Evolutionary conservation across 2,888 invertebrate species (phyloP).

Genomic region (Chrysina gloriosa): DNA sequence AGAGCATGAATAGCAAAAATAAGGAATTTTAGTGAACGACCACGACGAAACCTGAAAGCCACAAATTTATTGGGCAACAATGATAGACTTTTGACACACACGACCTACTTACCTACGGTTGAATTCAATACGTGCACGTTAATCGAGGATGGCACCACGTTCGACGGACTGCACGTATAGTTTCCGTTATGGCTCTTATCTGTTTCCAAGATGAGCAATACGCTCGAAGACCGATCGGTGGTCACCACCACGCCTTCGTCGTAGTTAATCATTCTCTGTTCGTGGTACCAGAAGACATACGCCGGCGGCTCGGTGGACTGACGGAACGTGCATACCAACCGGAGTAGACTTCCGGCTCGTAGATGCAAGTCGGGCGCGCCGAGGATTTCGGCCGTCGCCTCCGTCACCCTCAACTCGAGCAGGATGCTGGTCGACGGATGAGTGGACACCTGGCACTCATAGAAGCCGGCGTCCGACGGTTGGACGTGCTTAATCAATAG

Average conservation of each 20-base stretch:
- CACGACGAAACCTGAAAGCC: too few species aligned
- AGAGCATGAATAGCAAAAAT: too few species aligned
- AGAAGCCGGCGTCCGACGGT: constrained; percentile 77
- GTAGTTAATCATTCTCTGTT: constrained; percentile 73
- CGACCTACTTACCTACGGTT: constrained; percentile 61
- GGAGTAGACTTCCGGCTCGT: constrained; percentile 70
- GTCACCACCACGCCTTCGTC: constrained; percentile 69
- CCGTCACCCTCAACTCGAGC: constrained; percentile 79
- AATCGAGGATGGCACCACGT: constrained; percentile 74
- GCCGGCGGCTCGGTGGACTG: constrained; percentile 70
- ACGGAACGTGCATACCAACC: constrained; percentile 69
- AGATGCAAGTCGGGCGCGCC: constrained; percentile 73
- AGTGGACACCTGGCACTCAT: constrained; percentile 85
- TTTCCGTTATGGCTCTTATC: constrained; percentile 73
- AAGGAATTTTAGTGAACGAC: too few species aligned
- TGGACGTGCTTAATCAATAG: constrained; percentile 78
- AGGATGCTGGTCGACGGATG: constrained; percentile 82
- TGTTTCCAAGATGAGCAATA: constrained; percentile 76
- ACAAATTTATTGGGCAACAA: too few species aligned
- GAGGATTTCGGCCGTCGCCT: constrained; percentile 70
- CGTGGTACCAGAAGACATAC: constrained; percentile 74
- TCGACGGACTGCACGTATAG: constrained; percentile 77
- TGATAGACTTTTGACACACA: too few species aligned
- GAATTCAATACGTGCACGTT: constrained; percentile 79
- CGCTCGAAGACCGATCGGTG: constrained; percentile 72